Conservation (phyloP, 2,888 invertebrate genomes). For the Nemotelus nigrinus region DNA sequence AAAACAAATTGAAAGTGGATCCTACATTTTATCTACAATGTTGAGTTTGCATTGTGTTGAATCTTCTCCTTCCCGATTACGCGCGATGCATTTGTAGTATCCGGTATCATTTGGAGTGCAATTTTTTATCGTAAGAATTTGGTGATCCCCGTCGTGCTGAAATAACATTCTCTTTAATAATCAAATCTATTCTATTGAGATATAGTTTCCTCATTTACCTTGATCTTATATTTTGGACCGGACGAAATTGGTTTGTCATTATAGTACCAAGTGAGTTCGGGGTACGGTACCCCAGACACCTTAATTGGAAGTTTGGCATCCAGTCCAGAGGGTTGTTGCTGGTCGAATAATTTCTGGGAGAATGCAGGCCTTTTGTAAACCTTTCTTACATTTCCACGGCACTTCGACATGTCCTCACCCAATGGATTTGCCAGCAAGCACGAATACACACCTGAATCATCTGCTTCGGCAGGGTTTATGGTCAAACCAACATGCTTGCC, state of each 20-base stretch:
- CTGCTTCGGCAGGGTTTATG: slow-evolving; percentile 74
- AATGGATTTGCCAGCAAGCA: slow-evolving; percentile 80
- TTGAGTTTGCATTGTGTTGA: slow-evolving; percentile 78
- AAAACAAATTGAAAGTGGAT: slow-evolving; percentile 48
- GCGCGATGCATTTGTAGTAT: slow-evolving; percentile 79
- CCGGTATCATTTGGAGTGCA: slow-evolving; percentile 76
- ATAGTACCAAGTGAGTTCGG: slow-evolving; percentile 88
- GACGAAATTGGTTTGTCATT: slow-evolving; percentile 78
- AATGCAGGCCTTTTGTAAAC: slow-evolving; percentile 84
- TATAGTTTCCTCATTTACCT: slow-evolving; percentile 54
- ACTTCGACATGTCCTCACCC: slow-evolving; percentile 77
- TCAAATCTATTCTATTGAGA: not conserved
- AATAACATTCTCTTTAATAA: slow-evolving; percentile 26
- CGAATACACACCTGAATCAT: slow-evolving; percentile 83
- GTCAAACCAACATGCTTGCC: slow-evolving; percentile 82
- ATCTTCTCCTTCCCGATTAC: slow-evolving; percentile 82
- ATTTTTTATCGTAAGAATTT: slow-evolving; percentile 78
- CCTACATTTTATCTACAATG: slow-evolving; percentile 86
- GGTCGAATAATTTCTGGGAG: slow-evolving; percentile 71
- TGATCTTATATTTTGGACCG: slow-evolving; percentile 76
- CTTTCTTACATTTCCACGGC: slow-evolving; percentile 79
- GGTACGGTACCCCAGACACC: slow-evolving; percentile 82
- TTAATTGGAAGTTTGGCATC: slow-evolving; percentile 87
- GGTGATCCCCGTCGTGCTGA: slow-evolving; percentile 80
- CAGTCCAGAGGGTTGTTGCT: slow-evolving; percentile 76